Evolutionary conservation across 2,888 invertebrate genomes (phyloP).

Genomic region (Yponomeuta cagnagella): DNA sequence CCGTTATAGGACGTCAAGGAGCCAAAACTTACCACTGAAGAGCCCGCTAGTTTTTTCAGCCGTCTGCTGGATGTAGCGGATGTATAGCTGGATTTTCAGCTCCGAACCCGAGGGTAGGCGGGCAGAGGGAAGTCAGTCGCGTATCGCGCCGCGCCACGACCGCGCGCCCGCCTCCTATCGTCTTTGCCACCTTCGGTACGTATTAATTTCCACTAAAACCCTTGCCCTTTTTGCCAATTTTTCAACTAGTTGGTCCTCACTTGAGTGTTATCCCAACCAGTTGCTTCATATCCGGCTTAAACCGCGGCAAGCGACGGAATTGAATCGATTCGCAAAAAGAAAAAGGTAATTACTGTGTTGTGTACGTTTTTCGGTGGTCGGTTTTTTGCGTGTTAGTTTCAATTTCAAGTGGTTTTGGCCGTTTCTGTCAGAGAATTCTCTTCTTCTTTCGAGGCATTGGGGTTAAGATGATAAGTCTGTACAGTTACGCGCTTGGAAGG

Average conservation of each 20-base stretch:
- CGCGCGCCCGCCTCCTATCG: slow-evolving; percentile 37
- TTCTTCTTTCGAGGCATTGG: background rate
- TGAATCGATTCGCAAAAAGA: background rate
- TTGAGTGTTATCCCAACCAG: no score
- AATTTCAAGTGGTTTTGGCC: background rate
- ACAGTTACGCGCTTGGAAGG: background rate
- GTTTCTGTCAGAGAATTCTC: background rate
- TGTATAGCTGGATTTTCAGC: background rate
- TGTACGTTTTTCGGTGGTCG: background rate
- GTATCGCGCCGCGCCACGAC: slow-evolving; percentile 43
- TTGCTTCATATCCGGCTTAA: no score
- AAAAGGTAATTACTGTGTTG: background rate
- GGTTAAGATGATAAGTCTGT: background rate
- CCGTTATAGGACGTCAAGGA: no score
- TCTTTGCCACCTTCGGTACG: slow-evolving; percentile 19
- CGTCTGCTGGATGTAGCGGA: background rate
- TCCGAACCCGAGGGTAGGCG: background rate
- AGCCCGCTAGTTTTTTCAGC: background rate
- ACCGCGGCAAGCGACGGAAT: background rate
- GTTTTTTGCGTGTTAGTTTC: background rate
- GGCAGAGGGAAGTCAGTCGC: slow-evolving; percentile 35
- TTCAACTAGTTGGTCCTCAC: background rate
- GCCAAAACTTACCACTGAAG: background rate
- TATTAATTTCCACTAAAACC: slow-evolving; percentile 3
- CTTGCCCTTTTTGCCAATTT: background rate